Conservation (phyloP, 2,888 invertebrate species). For the Diarsia dahlii region DNA sequence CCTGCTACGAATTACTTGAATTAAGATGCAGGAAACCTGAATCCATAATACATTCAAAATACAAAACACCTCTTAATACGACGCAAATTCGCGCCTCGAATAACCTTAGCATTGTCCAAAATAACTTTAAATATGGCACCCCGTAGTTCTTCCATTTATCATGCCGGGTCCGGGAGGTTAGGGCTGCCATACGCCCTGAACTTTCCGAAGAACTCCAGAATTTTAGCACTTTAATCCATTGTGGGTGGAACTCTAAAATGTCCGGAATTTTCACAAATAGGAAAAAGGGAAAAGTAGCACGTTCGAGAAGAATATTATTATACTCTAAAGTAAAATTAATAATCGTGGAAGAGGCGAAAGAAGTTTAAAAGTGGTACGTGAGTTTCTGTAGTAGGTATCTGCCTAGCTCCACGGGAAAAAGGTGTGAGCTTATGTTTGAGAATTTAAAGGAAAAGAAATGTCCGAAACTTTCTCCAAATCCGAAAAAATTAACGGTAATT, state of each 20-base stretch:
- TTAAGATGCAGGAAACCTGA: not conserved
- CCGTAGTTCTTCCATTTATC: conserved; percentile 35
- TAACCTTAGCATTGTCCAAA: conserved; percentile 27
- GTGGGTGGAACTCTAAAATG: not conserved
- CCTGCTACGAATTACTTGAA: not conserved
- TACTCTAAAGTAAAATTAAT: not conserved
- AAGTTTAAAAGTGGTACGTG: not conserved
- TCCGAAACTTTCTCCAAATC: not conserved
- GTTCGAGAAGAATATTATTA: not conserved
- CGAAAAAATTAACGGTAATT: too few species aligned
- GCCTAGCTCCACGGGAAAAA: not conserved
- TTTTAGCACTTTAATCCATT: not conserved
- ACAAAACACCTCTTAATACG: conserved; percentile 8
- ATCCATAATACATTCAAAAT: conserved; percentile 2
- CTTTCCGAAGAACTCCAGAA: not conserved
- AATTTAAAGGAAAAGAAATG: not conserved
- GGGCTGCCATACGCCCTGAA: not conserved
- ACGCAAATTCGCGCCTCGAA: conserved; percentile 10
- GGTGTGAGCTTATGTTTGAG: not conserved
- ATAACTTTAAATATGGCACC: conserved; percentile 50
- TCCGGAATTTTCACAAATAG: not conserved
- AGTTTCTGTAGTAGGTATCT: not conserved
- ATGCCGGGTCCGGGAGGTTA: conserved; percentile 8
- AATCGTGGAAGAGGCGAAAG: too few species aligned
- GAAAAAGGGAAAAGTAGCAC: not conserved